A percentile compares a stretch with the other conserved stretches of the same genome.
Conservation (phyloP, 2,113 vertebrate species). For the Edolisoma coerulescens region DNA sequence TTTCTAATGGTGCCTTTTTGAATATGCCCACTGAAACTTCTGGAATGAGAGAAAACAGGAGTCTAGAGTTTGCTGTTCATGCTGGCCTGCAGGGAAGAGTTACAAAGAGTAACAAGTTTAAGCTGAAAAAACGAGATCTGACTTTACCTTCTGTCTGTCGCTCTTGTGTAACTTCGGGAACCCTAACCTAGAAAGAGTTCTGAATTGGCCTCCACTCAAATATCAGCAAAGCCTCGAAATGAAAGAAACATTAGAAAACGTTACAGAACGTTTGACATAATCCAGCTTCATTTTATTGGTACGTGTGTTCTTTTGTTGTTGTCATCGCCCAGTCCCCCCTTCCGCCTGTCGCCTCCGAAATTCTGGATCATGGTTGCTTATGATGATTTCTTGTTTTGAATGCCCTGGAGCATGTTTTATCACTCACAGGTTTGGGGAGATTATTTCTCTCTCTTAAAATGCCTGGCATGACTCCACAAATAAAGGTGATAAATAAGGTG, state of each 20-base stretch:
- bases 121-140: background rate
- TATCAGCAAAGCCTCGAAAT: background rate
- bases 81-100: background rate
- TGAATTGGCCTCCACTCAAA: background rate
- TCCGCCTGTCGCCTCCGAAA: accelerated
- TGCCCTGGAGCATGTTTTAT: background rate
- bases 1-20: background rate
- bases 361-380: background rate
- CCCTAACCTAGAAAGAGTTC: background rate
- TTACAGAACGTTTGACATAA: background rate
- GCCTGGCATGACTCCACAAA: background rate
- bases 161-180: background rate
- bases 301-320: background rate
- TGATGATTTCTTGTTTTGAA: background rate
- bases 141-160: background rate
- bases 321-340: background rate
- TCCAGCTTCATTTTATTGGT: background rate
- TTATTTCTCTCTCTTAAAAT: background rate
- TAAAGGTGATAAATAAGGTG: background rate
- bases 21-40: background rate
- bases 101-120: background rate
- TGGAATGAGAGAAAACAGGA: background rate
- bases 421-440: background rate
- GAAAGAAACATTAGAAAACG: background rate
- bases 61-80: background rate